Evolutionary conservation across 2,113 vertebrate species (phyloP).

Genomic region (Vireo altiloquus): DNA sequence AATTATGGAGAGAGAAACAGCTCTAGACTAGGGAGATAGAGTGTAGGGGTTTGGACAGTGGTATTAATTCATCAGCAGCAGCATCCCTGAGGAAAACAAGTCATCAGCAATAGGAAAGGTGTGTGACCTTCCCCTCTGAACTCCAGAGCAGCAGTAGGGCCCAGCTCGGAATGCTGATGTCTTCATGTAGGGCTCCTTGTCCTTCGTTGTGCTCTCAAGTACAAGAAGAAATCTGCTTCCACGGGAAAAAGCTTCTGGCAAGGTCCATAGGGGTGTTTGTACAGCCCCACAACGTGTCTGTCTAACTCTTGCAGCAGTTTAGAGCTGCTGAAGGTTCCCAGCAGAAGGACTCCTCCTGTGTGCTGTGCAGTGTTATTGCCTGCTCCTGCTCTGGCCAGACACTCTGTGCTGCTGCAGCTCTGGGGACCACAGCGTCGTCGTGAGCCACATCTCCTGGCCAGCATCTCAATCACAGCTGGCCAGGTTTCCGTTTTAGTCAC

Average conservation of each 20-base stretch:
- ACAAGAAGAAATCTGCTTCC: neutral
- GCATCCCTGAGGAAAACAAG: neutral
- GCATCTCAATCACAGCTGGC: neutral
- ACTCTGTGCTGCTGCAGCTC: neutral
- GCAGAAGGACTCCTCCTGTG: neutral
- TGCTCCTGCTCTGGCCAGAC: neutral
- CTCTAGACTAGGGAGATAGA: neutral
- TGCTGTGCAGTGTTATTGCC: neutral
- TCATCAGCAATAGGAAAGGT: neutral
- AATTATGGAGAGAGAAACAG: neutral
- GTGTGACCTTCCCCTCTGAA: neutral
- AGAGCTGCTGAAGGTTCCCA: neutral
- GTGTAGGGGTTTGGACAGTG: neutral
- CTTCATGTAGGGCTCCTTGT: neutral
- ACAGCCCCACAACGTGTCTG: neutral
- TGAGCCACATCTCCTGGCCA: neutral
- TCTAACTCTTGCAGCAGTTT: neutral
- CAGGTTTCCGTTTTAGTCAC: neutral
- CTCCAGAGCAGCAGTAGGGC: neutral
- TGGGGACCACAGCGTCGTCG: neutral
- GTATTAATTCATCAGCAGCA: neutral
- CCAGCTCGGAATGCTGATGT: neutral
- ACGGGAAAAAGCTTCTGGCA: neutral
- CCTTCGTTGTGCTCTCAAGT: neutral
- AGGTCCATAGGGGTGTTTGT: neutral